Evolutionary conservation across 2,888 invertebrate species (phyloP), one percentile per base, ranked within the genome.

Genomic region (Cyclophora punctaria): DNA sequence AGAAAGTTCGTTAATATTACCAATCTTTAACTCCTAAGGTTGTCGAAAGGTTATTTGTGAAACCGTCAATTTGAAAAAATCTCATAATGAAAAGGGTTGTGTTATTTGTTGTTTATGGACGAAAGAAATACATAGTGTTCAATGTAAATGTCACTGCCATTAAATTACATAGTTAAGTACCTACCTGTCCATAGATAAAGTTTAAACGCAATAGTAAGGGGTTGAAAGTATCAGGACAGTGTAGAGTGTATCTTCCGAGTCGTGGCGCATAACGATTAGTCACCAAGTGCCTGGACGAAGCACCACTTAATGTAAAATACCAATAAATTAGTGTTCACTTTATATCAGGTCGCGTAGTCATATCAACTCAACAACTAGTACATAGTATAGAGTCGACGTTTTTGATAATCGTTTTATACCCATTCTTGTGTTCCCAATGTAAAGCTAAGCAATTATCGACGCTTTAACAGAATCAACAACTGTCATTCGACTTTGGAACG

Each of bases 251-350:
- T 59, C 58, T 57, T 62, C 56, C 61, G 52, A 54, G 51, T 51
- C 52, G 47, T 46, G 58, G 56, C 57, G 52, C 60, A 52, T 37
- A 37, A 5, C 41, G 49, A 46, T 50, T 59, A 59, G 61, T 70
- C 78, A 76, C 75, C 71, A 80, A 83, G 84, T 83, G 85, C 84
- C 83, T 83, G 52, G 63, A 48, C 44, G 51, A 55, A 51, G 53
- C 51, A 56, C 48, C 44, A 7, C 49, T 50, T 53, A 37, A 37
- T 5, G 4, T 5, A 37, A 37, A 37, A 57, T 58, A 63, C 61
- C 62, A 62, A 54, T 55, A 52, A 57, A 47, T 60, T 73, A 75
- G 83, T 83, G 80, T 83, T 83, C 82, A 80, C 66, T 71, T 69
- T 73, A 67, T 74, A 75, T 72, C 69, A 66, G 67, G 61, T 72